A percentile compares a stretch with the other conserved stretches of the same genome.
phyloP scores from a whole-genome alignment of 2,888 invertebrate species.

The Zeuzera pyrina region DNA sequence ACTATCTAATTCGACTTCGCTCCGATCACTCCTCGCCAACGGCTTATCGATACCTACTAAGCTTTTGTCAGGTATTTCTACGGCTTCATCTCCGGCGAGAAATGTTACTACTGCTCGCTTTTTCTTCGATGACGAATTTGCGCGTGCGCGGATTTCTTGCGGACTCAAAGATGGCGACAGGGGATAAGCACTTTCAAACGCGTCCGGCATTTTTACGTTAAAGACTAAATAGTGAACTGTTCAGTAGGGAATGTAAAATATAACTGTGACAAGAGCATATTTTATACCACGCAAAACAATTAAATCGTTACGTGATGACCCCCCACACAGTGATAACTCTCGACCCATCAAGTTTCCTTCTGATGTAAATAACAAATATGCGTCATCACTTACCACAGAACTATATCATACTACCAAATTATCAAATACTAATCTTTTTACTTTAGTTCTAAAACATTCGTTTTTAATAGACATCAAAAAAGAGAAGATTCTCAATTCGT shows the following conservation, averaged over 20 bases:
- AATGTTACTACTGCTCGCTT: conserved; percentile 52
- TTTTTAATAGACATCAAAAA: too few species aligned
- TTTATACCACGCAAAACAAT: conserved; percentile 29
- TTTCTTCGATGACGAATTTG: conserved; percentile 65
- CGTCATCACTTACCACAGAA: too few species aligned
- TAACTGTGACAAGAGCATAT: conserved; percentile 22
- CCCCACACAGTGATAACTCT: conserved; percentile 46
- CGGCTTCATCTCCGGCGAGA: conserved; percentile 49
- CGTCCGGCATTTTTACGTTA: conserved; percentile 67
- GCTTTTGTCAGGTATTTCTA: conserved; percentile 63
- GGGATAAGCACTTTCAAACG: conserved; percentile 72
- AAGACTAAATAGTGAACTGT: conserved; percentile 16
- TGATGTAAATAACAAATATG: conserved; percentile 43
- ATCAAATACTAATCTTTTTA: too few species aligned
- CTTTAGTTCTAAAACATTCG: too few species aligned
- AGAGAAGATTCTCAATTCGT: too few species aligned
- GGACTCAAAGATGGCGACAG: conserved; percentile 60
- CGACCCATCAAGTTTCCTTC: conserved; percentile 32
- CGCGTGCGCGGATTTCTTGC: conserved; percentile 71
- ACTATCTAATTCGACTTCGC: conserved; percentile 70
- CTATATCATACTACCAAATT: too few species aligned
- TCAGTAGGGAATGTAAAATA: conserved; percentile 19
- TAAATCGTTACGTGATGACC: conserved; percentile 26
- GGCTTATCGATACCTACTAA: conserved; percentile 51
- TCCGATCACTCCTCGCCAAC: conserved; percentile 42